A percentile compares a stretch with the other conserved stretches of the same genome.
Conservation (phyloP, 2,797 vertebrate species). For the Diplodus puntazzo region DNA sequence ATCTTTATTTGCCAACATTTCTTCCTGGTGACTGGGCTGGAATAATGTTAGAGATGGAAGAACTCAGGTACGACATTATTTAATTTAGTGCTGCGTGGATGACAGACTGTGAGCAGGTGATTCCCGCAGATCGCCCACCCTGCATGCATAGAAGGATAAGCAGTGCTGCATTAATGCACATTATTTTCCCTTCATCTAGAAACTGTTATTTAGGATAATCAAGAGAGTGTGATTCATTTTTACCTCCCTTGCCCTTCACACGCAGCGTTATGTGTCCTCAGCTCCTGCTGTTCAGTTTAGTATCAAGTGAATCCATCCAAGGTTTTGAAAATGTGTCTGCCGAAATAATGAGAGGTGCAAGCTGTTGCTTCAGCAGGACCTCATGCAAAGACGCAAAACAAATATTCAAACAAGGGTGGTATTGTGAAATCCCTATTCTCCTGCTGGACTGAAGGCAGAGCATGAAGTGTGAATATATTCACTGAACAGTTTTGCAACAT, state of each 20-base stretch:
- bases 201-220: slow-evolving; percentile 41
- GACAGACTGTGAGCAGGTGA: slow-evolving; percentile 38
- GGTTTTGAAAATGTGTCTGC: slow-evolving; percentile 37
- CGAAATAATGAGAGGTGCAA: slow-evolving; percentile 41
- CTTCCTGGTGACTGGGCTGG: too few relatives aligned
- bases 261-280: slow-evolving; percentile 21
- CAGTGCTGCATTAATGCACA: slow-evolving; percentile 24
- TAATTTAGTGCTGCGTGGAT: slow-evolving; percentile 4
- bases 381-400: slow-evolving; percentile 32
- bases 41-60: slow-evolving; percentile 3
- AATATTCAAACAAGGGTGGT: slow-evolving; percentile 8
- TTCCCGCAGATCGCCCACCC: slow-evolving; percentile 12
- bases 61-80: slow-evolving; percentile 5
- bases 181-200: slow-evolving; percentile 41
- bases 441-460: slow-evolving; percentile 9
- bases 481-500: too few relatives aligned
- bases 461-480: neutral
- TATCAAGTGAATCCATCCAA: slow-evolving; percentile 28
- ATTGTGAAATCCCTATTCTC: neutral
- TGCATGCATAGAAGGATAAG: neutral
- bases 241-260: slow-evolving; percentile 50
- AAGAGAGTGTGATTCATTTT: slow-evolving; percentile 36
- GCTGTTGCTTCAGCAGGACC: slow-evolving; percentile 43
- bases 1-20: too few relatives aligned
- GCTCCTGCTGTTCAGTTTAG: slow-evolving; percentile 50